phyloP scores from a whole-genome alignment of 2,888 invertebrate genomes.

The Drosophila formosana region DNA sequence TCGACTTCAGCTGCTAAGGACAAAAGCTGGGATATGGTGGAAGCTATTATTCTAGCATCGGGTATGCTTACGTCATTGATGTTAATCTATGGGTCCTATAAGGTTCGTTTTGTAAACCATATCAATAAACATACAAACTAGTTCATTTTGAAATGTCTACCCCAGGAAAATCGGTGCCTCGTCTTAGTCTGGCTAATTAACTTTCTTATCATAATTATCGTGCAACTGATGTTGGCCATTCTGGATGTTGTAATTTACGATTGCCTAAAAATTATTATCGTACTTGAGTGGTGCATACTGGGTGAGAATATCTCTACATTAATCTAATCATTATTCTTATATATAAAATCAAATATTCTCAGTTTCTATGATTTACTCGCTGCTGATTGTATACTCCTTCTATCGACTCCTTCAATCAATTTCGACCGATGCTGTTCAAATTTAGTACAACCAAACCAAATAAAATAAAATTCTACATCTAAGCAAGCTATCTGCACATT shows the following conservation, averaged over 20 bases:
- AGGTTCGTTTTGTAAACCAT: slow-evolving; percentile 41
- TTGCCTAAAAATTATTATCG: not conserved
- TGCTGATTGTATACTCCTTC: slow-evolving; percentile 20
- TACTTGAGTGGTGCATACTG: slow-evolving; percentile 4
- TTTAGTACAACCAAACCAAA: not conserved
- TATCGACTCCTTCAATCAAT: not conserved
- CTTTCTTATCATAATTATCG: slow-evolving; percentile 15
- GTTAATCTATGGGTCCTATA: slow-evolving; percentile 42
- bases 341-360: not conserved
- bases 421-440: not conserved
- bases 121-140: not conserved
- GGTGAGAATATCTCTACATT: not conserved
- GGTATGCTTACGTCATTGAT: slow-evolving; percentile 48
- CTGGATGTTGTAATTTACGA: not conserved
- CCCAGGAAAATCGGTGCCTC: slow-evolving; percentile 22
- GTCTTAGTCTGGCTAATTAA: slow-evolving; percentile 38
- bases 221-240: slow-evolving; percentile 21
- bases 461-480: not conserved
- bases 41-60: slow-evolving; percentile 19
- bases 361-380: slow-evolving; percentile 19
- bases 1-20: slow-evolving; percentile 24
- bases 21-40: slow-evolving; percentile 26
- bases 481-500: slow-evolving; percentile 21
- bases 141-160: not conserved
- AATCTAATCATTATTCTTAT: not conserved